Evolutionary conservation across 2,888 invertebrate genomes (phyloP), one percentile per base, ranked within the genome.

Genomic region (Ormyrus nitidulus): DNA sequence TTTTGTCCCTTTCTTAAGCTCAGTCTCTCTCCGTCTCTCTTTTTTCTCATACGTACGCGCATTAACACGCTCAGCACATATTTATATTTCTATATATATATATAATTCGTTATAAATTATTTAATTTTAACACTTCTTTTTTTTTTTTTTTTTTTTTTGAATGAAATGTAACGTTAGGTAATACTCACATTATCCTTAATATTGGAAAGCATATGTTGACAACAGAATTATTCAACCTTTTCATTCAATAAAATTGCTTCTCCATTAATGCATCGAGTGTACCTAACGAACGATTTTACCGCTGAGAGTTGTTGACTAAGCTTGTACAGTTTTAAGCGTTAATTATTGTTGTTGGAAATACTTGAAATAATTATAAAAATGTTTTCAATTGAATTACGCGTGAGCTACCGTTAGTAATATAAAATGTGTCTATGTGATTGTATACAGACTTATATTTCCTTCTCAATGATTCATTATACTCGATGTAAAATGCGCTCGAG

Each of bases 241-340:
- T 46, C 51, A 71, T 78, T 8, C 44, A 62, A 65, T 58, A 62
- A 49, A 77, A 49, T 73, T 7, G 51, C 62, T 70, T 69, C 58
- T 68, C 7, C 48, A 71, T 69, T 34, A 69, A 76, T 78, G 80
- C 69, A 74, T 70, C 75, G 82, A 83, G 80, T 85, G 85, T 87
- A 86, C 86, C 87, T 87, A 87, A 86, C 88, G 86, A 87, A 86
- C 85, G 84, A 87, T 89, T 89, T 90, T 89, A 89, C 85, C 86
- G 87, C 86, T 88, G 85, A 88, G 86, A 86, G 86, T 88, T 86
- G 86, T 87, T 87, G 87, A 87, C 86, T 86, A 86, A 87, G 86
- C 85, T 87, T 86, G 86, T 85, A 84, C 85, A 86, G 86, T 87
- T 87, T 88, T 87, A 87, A 86, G 87, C 86, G 85, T 89, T 87